Percentiles rank a stretch among this genome's conserved stretches.
These are phyloP conservation scores for Brachystomella parvula DNA, from an alignment of 1,140 invertebrate species.

Conservation along the genomic window DNA sequence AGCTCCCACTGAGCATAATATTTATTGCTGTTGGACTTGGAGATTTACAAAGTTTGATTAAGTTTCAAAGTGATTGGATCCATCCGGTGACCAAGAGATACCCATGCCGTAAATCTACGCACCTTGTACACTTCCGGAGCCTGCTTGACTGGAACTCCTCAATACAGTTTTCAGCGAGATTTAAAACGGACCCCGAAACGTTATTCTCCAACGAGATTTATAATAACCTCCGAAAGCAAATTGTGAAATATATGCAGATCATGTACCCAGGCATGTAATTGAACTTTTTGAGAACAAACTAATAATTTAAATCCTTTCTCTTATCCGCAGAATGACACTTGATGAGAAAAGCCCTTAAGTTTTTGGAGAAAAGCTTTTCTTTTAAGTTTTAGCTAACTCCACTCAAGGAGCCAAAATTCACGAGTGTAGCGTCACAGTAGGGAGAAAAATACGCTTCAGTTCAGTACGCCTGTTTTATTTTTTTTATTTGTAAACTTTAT, in stretches of 20 bases:
- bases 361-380: too few species aligned
- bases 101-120: conserved; percentile 21
- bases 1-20: conserved; percentile 25
- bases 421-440: too few species aligned
- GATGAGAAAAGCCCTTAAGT: too few species aligned
- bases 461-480: too few species aligned
- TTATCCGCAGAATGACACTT: too few species aligned
- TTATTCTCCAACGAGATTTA: conserved; percentile 30
- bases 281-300: too few species aligned
- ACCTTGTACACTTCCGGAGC: conserved; percentile 30
- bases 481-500: neutral
- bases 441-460: too few species aligned
- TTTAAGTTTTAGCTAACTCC: too few species aligned
- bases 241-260: conserved; percentile 23
- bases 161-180: conserved; percentile 16
- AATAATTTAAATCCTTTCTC: too few species aligned
- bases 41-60: conserved; percentile 19
- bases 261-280: too few species aligned
- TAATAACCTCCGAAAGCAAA: conserved; percentile 17
- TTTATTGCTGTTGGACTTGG: conserved; percentile 28
- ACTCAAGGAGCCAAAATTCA: too few species aligned
- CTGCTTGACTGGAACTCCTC: conserved; percentile 24
- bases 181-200: conserved; percentile 12
- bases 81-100: conserved; percentile 16
- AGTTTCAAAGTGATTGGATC: conserved; percentile 20